A percentile compares a stretch with the other conserved stretches of the same genome.
Evolutionary conservation across 2,797 vertebrate genomes (phyloP).

Genomic region (Denticeps clupeoides): DNA sequence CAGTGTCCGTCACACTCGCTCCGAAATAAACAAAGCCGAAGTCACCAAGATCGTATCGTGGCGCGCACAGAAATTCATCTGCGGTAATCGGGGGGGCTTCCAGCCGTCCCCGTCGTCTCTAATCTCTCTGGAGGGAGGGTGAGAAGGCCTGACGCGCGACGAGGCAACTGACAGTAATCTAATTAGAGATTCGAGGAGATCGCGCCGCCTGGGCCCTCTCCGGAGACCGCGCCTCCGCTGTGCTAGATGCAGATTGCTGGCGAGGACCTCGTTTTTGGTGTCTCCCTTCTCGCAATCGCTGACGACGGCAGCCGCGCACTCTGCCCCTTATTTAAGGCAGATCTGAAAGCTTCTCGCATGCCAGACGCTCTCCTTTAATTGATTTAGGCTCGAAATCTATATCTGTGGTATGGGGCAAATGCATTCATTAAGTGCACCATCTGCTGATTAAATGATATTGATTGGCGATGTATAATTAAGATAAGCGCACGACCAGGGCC

Average conservation of each 20-base stretch:
- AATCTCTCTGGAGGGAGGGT: conserved; percentile 58
- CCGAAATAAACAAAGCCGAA: conserved; percentile 31
- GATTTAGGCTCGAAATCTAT: conserved; percentile 57
- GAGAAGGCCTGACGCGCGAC: conserved; percentile 65
- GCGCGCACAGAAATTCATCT: conserved; percentile 38
- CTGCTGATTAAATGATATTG: conserved; percentile 64
- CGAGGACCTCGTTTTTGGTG: conserved; percentile 56
- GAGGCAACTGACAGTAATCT: conserved; percentile 67
- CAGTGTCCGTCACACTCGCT: conserved; percentile 30
- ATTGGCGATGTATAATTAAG: conserved; percentile 61
- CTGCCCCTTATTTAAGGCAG: conserved; percentile 37
- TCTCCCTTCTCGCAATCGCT: conserved; percentile 49
- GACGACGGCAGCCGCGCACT: conserved; percentile 15
- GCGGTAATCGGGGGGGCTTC: conserved; percentile 27
- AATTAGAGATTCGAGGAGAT: conserved; percentile 70
- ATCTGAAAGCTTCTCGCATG: no score
- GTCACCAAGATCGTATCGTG: no score
- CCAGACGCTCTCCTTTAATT: conserved; percentile 57
- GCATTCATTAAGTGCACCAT: conserved; percentile 65
- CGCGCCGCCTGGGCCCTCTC: conserved; percentile 44
- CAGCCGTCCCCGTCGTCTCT: conserved; percentile 54
- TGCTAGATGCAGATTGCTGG: conserved; percentile 57
- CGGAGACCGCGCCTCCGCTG: conserved; percentile 45
- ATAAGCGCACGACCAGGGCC: conserved; percentile 41
- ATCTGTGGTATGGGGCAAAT: conserved; percentile 54